These are phyloP conservation scores for Pantherophis vulpinus DNA, from an alignment of 2,797 vertebrate species.

Conservation along the genomic window DNA sequence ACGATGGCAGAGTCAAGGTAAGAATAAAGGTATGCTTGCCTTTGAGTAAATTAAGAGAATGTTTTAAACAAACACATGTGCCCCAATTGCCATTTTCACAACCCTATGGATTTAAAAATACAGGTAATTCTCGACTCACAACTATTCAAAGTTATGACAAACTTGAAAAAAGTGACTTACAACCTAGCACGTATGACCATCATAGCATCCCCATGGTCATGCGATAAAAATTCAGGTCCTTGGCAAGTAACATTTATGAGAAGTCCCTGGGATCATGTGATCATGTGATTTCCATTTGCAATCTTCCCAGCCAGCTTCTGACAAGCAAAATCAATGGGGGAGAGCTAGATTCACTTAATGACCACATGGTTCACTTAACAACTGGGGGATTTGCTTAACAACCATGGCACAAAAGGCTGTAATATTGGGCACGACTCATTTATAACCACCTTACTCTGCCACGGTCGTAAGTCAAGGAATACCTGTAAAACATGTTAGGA, in stretches of 20 bases:
- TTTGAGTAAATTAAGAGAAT: not conserved
- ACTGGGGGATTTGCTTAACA: not conserved
- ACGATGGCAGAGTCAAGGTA: not conserved
- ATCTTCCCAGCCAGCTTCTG: not conserved
- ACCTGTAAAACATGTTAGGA: not conserved
- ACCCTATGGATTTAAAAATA: not conserved
- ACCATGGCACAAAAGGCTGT: not conserved
- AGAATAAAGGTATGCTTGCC: not conserved
- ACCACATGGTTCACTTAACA: not conserved
- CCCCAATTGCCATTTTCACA: not conserved
- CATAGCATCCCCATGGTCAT: not conserved
- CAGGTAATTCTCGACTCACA: not conserved
- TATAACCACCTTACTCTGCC: not conserved
- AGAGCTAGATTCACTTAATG: not conserved
- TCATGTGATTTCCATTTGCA: not conserved
- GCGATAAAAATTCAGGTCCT: not conserved
- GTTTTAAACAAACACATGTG: not conserved
- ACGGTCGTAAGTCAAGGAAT: not conserved
- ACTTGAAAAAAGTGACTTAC: not conserved
- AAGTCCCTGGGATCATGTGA: not conserved
- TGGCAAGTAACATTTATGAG: not conserved
- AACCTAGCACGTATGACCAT: not conserved
- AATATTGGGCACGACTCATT: not conserved
- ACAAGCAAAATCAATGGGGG: not conserved
- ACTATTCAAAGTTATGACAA: not conserved